phyloP scores from a whole-genome alignment of 2,113 vertebrate species.

The Oreamnos americanus region DNA sequence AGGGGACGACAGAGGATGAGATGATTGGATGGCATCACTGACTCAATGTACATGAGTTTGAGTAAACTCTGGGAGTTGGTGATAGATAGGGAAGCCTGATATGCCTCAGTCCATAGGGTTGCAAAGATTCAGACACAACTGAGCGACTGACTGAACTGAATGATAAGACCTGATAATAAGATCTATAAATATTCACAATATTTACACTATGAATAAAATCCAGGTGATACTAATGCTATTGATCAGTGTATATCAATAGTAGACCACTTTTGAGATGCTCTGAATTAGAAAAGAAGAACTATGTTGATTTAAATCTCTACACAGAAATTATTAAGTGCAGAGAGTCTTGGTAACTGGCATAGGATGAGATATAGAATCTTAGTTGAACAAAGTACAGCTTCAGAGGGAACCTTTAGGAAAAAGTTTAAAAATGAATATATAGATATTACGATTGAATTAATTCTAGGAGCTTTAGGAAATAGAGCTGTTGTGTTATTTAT shows the following conservation, averaged over 20 bases:
- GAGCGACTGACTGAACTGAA: background rate
- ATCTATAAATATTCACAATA: background rate
- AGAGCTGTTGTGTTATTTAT: background rate
- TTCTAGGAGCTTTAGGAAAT: background rate
- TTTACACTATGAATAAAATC: background rate
- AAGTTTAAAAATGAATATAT: background rate
- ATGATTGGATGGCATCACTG: background rate
- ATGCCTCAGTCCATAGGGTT: background rate
- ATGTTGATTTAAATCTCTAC: background rate
- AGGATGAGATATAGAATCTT: background rate
- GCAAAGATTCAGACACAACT: background rate
- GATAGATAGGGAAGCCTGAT: background rate
- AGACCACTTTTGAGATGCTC: background rate
- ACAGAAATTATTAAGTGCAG: background rate
- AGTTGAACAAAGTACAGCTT: background rate
- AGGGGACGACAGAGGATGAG: background rate
- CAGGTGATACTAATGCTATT: background rate
- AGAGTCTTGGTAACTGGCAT: background rate
- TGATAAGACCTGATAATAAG: background rate
- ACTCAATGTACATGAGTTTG: background rate
- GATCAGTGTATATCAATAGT: background rate
- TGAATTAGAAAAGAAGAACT: background rate
- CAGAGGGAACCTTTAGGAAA: background rate
- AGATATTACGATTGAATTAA: background rate
- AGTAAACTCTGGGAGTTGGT: background rate